These are phyloP conservation scores for Mellilla xanthometata DNA, from an alignment of 2,888 invertebrate species.

Conservation along the genomic window DNA sequence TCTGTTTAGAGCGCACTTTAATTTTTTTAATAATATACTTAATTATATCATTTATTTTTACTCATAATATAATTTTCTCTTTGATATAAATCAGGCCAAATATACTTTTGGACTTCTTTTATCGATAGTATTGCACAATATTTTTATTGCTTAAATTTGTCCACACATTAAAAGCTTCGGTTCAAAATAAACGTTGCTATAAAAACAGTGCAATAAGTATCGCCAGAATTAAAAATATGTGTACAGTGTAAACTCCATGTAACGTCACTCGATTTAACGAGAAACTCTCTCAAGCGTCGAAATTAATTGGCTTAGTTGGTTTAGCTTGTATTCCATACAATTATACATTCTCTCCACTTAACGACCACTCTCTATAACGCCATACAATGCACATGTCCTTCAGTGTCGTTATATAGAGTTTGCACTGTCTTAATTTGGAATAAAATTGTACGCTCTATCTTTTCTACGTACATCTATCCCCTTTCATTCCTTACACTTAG, in stretches of 20 bases:
- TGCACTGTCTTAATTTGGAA: constrained; percentile 28
- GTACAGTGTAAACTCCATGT: too few species aligned
- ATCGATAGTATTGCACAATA: constrained; percentile 4
- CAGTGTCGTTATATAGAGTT: too few species aligned
- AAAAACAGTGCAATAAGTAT: constrained; percentile 1
- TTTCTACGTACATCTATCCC: constrained; percentile 50
- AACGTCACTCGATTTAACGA: too few species aligned
- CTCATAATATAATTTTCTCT: constrained; percentile 30
- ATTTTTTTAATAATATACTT: constrained; percentile 35
- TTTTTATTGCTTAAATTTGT: background rate
- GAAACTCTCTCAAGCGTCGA: too few species aligned
- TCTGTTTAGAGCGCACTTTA: constrained; percentile 66
- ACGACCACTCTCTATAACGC: too few species aligned
- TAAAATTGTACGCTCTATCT: constrained; percentile 52
- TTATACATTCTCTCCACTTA: too few species aligned
- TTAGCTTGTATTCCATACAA: too few species aligned
- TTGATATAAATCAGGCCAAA: constrained; percentile 28
- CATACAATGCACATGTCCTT: too few species aligned
- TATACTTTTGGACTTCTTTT: constrained; percentile 13
- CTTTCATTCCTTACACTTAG: constrained; percentile 42
- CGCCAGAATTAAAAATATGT: background rate
- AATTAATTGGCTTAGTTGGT: too few species aligned
- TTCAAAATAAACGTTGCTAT: background rate
- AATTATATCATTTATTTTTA: constrained; percentile 39
- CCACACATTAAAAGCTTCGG: too few species aligned